These are phyloP conservation scores for Drosophila tristis DNA, from an alignment of 1,140 invertebrate genomes.

Conservation along the genomic window DNA sequence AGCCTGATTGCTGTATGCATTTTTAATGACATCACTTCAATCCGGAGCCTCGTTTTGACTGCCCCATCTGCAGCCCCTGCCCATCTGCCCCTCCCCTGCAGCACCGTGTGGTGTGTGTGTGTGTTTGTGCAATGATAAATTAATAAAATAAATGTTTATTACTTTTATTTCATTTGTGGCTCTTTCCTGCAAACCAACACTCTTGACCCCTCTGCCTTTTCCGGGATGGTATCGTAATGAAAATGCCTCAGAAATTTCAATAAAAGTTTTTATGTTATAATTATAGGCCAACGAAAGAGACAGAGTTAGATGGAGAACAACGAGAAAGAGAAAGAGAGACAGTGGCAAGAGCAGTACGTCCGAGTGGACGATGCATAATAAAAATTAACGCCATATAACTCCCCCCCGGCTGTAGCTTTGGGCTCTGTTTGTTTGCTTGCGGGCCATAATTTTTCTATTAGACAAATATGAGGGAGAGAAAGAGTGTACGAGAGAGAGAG, in stretches of 20 bases:
- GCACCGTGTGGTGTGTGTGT: slow-evolving; percentile 4
- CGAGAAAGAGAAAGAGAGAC: background rate
- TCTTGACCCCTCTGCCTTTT: background rate
- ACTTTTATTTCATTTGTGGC: slow-evolving; percentile 55
- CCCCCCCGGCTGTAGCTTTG: background rate
- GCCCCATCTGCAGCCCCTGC: background rate
- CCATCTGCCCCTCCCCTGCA: background rate
- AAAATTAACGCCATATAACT: slow-evolving; percentile 48
- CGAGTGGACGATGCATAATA: slow-evolving; percentile 42
- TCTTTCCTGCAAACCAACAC: background rate
- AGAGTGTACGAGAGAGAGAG: too few relatives aligned
- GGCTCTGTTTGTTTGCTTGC: slow-evolving; percentile 12
- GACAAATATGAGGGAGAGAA: slow-evolving; percentile 53
- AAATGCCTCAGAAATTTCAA: slow-evolving; percentile 67
- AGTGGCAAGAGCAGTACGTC: too few relatives aligned
- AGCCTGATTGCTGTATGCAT: slow-evolving; percentile 64
- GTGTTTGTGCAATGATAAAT: slow-evolving; percentile 56
- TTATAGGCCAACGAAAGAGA: slow-evolving; percentile 54
- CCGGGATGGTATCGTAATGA: slow-evolving; percentile 33
- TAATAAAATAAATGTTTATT: slow-evolving; percentile 72
- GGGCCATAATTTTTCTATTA: slow-evolving; percentile 75
- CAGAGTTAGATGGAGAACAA: slow-evolving; percentile 5
- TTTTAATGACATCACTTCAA: slow-evolving; percentile 62
- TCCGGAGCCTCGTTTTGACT: slow-evolving; percentile 4
- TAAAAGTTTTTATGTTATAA: slow-evolving; percentile 75